Evolutionary conservation across 35 echinoderm and acorn worm genomes (phyloP), one percentile per base, ranked within the genome.

Genomic region (Ptychodera flava): DNA sequence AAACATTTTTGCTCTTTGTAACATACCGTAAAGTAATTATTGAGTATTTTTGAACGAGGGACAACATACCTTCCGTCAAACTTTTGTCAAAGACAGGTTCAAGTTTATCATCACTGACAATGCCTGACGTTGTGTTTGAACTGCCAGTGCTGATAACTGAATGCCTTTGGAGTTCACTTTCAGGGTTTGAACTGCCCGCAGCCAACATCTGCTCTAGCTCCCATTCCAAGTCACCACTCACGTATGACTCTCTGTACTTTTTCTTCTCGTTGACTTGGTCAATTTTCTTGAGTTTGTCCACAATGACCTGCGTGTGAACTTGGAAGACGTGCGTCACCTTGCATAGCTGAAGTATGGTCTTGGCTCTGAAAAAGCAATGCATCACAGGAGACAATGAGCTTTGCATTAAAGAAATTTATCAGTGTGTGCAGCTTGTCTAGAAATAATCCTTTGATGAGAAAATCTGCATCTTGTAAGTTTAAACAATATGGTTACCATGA

Each of bases 261-360:
- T 92, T 99, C 84, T 99, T 99, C 36, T 99, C 96, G 92, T 82
- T 38, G 29, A 28, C 36, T 64, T 35, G 27, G 79, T 81, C 33
- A 31, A 33, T 86, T 35, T 92, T 97, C 78, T 90, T 93, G 29
- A 92, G 92, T 80, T 86, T 86, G 75, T 97, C 95, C 28, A 97
- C 95, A 33, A 88, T 31, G 29, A 84, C 36, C 77, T 97, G 95
- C 16, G 92, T 97, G 77, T 97, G 92, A 92, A 97, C 93, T 90
- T 97, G 95, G 79, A 97, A 97, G 80, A 92, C 78, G 88, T 97
- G 95, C 28, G 95, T 94, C 77, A 97, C 36, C 81, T 97, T 97
- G 81, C 95, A 97, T 35, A 97, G 85, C 64, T 92, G 83, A 78
- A 97, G 82, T 1, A 97, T 77, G 86, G 93, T 92, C 82, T 97